Base-by-base conservation (phyloP, 2,797 vertebrate species). In the Iguana delicatissima region DNA sequence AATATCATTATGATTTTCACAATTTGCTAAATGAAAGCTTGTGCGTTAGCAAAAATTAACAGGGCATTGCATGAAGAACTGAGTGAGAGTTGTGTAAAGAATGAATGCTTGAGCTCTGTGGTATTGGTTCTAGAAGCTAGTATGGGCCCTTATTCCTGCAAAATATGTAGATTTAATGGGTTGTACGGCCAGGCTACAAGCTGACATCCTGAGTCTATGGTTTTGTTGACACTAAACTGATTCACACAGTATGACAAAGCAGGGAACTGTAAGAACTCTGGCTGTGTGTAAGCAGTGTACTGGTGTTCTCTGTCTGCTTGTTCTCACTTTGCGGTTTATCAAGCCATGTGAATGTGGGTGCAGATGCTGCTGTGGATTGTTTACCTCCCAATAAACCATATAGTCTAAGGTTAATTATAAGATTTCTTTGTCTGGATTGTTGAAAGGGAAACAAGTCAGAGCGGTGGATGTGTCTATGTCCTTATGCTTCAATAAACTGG, bases 31-130 rank as follows among this genome's bases (percentile, higher is more conserved):
- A 64, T 6, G 12, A 87, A 87, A 52, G 74, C 38, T 90, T 32
- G 77, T 86, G 35, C 86, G 80, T 64, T 6, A 35, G 20, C 22
- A 35, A 76, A 72, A 90, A 20, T 80, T 92, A 90, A 46, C 52
- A 26, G 10, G 2, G 3, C 35, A 10, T 12, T 77, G 46, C 24
- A 9, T 14, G 32, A 20, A 14, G 6, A 46, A 52, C 32, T 13
- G 26, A 67, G 59, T 42, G 59, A 13, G 26, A 8, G 1, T 10
- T 81, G 38, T 26, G 38, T 0, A 0, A 2, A 81, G 20, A 79
- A 46, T 26, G 16, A 67, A 81, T 18, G 80, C 81, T 38, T 6
- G 7, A 24, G 76, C 64, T 3, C 32, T 93, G 9, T 32, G 42
- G 50, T 38, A 83, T 52, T 13, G 0, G 52, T 29, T 20, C 22